Evolutionary conservation across 2,888 invertebrate species (phyloP).

Genomic region (Emmelina monodactyla): DNA sequence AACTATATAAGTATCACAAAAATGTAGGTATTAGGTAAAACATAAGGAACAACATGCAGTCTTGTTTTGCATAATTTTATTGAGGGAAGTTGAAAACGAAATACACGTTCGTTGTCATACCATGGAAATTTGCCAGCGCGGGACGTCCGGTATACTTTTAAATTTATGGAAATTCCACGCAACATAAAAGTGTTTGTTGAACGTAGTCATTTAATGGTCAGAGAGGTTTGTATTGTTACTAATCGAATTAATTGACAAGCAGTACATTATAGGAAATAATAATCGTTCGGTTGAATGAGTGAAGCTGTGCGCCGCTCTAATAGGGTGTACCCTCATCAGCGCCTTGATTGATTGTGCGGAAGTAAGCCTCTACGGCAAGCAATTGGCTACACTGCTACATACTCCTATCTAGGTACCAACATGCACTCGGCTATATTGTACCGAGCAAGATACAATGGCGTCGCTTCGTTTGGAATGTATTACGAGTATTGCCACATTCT

Average conservation of each 20-base stretch:
- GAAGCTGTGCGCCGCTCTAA: slow-evolving; percentile 34
- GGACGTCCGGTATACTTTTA: slow-evolving; percentile 38
- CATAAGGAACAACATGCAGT: slow-evolving; percentile 14
- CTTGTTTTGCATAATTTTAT: slow-evolving; percentile 18
- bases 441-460: no score
- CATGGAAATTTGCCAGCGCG: slow-evolving; percentile 42
- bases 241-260: slow-evolving; percentile 30
- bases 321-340: slow-evolving; percentile 40
- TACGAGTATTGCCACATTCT: no score
- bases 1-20: no score
- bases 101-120: slow-evolving; percentile 27
- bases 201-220: slow-evolving; percentile 31
- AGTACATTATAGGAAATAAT: slow-evolving; percentile 25
- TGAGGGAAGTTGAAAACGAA: slow-evolving; percentile 21
- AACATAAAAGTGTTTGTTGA: slow-evolving; percentile 43
- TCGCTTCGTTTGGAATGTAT: no score
- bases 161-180: slow-evolving; percentile 47
- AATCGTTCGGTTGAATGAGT: slow-evolving; percentile 32
- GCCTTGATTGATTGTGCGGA: slow-evolving; percentile 54
- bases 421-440: no score
- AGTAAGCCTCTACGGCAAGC: slow-evolving; percentile 34
- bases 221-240: slow-evolving; percentile 23
- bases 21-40: neutral
- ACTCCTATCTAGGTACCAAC: slow-evolving; percentile 33
- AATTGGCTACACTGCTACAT: slow-evolving; percentile 17